These are phyloP conservation scores for Dysidea cf. avara DNA, from an alignment of 37 sponge, comb jelly and placozoan species.

Conservation along the genomic window DNA sequence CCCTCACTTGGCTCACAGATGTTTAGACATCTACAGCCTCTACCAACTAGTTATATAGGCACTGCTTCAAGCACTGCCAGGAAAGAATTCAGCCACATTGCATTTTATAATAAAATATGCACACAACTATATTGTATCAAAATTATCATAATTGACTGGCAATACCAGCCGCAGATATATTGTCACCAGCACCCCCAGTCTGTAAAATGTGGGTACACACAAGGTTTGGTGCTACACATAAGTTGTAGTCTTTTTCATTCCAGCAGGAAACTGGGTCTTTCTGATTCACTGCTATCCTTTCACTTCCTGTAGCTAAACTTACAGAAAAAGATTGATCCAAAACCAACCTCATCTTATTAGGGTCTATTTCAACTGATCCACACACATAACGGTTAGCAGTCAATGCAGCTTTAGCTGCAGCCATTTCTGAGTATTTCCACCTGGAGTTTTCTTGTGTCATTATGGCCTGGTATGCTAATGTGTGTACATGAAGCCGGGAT, in stretches of 20 bases:
- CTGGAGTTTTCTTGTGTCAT: slow-evolving; percentile 23
- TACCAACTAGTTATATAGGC: no score
- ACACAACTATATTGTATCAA: no score
- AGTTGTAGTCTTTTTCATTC: slow-evolving; percentile 49
- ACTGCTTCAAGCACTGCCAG: no score
- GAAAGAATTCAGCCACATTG: no score
- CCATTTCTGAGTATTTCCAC: slow-evolving; percentile 59
- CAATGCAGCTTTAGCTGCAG: slow-evolving; percentile 79
- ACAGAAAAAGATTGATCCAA: slow-evolving; percentile 78
- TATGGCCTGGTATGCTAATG: slow-evolving; percentile 82
- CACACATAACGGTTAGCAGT: slow-evolving; percentile 79
- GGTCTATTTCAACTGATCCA: slow-evolving; percentile 33
- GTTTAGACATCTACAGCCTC: no score
- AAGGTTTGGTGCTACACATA: slow-evolving; percentile 81
- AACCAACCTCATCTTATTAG: slow-evolving; percentile 47
- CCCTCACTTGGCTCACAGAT: no score
- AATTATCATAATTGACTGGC: slow-evolving; percentile 41
- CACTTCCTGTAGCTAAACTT: slow-evolving; percentile 37
- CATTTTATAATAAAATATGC: no score
- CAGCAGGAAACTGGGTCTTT: slow-evolving; percentile 77
- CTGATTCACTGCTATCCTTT: slow-evolving; percentile 69
- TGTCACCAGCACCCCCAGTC: slow-evolving; percentile 81
- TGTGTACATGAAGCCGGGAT: slow-evolving; percentile 80
- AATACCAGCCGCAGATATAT: slow-evolving; percentile 73
- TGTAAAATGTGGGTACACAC: slow-evolving; percentile 67